Evolutionary conservation across 2,797 vertebrate genomes (phyloP), one percentile per base, ranked within the genome.

Genomic region (Dromococcyx pavoninus): DNA sequence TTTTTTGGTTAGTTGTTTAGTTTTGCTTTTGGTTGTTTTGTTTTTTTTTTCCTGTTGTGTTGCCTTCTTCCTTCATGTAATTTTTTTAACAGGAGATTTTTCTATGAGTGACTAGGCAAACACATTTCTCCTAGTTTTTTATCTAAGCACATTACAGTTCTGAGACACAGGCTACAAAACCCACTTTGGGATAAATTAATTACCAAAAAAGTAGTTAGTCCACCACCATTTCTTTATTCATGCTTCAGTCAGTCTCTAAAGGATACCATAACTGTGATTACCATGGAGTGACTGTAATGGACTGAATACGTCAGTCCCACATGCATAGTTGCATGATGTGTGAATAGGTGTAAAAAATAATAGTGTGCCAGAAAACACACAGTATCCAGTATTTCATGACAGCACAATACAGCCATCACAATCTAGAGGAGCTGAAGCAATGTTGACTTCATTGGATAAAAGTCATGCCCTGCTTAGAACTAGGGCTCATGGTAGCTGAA

Each of bases 271-370:
- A 13, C 17, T 35, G 3, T 17, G 65, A 6, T 33, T 58, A 13
- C 5, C 10, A 3, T 10, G 27, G 39, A 30, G 24, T 23, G 16
- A 54, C 14, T 44, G 44, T 23, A 30, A 10, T 25, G 33, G 16
- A 24, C 4, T 69, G 7, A 80, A 25, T 0, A 1, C 5, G 5
- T 39, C 35, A 32, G 39, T 23, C 13, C 35, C 72, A 33, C 16
- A 10, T n/a, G 7, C 35, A 23, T 22, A 44, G 5, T 8, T 61
- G 35, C 8, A 14, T 7, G 9, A 30, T 60, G 14, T 48, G 51
- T 44, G 37, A 27, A 24, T 41, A 33, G 13, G 14, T 21, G 16
- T 67, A 56, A 24, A 9, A 65, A 83, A 61, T 4, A 32, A 16
- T 69, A 25, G 4, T 44, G 54, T 32, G 46, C 7, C 41, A 87